Percentiles rank a stretch among this genome's conserved stretches.
Evolutionary conservation across 1,140 invertebrate species (phyloP).

Genomic region (Drosophila guanche): DNA sequence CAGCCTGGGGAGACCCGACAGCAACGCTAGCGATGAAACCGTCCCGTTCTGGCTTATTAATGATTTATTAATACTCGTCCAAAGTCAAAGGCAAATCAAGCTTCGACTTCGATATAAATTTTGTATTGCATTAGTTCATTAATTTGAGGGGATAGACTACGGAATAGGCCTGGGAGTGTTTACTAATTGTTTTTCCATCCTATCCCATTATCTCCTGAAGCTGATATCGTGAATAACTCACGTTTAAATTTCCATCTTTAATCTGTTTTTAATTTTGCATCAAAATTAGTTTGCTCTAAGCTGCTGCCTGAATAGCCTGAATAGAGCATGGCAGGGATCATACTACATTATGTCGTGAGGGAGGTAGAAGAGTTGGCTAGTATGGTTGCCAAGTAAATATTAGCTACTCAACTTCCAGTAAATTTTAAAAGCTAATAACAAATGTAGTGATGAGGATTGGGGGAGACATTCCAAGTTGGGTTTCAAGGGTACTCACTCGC

Average conservation of each 20-base stretch:
- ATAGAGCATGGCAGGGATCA: background rate
- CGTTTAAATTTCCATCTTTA: background rate
- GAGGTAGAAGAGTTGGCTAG: no score
- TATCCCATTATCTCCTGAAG: background rate
- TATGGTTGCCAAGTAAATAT: slow-evolving; percentile 20
- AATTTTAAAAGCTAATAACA: slow-evolving; percentile 1
- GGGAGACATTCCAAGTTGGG: slow-evolving; percentile 4
- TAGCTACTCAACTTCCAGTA: slow-evolving; percentile 5
- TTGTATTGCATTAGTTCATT: slow-evolving; percentile 50
- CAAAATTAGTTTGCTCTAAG: background rate
- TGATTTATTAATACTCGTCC: slow-evolving; percentile 29
- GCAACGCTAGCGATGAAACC: slow-evolving; percentile 5
- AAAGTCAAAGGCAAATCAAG: slow-evolving; percentile 27
- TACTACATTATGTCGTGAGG: background rate
- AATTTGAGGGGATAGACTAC: slow-evolving; percentile 12
- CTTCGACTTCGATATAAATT: slow-evolving; percentile 32
- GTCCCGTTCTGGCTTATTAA: slow-evolving; percentile 46
- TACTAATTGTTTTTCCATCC: background rate
- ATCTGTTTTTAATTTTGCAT: slow-evolving; percentile 14
- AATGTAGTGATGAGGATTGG: slow-evolving; percentile 2
- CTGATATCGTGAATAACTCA: background rate
- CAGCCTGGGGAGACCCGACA: background rate
- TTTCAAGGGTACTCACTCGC: background rate
- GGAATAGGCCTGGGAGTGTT: slow-evolving; percentile 8
- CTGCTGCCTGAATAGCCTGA: background rate